phyloP scores from a whole-genome alignment of 2,888 invertebrate genomes.

The Ochropacha duplaris region DNA sequence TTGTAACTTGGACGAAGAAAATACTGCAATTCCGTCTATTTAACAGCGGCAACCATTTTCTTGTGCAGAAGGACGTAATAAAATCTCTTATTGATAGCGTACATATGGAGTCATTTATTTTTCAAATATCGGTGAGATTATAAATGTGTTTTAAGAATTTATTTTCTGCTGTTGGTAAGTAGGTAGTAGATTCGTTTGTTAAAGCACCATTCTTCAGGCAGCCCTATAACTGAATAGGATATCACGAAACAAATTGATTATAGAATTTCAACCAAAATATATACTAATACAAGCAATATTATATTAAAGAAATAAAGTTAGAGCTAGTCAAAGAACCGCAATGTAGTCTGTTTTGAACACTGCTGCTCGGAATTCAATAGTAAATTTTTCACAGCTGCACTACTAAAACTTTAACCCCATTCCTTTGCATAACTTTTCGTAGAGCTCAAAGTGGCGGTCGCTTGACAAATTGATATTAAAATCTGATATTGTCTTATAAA shows the following conservation, averaged over 20 bases:
- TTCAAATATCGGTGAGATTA: no score
- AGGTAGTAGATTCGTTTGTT: no score
- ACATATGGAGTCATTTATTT: not conserved
- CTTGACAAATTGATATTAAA: not conserved
- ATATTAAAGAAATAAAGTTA: not conserved
- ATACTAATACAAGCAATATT: no score
- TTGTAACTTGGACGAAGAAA: conserved; percentile 4
- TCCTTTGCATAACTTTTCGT: not conserved
- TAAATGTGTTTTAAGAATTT: no score
- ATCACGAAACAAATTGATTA: no score
- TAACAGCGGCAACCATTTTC: not conserved
- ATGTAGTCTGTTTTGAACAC: not conserved
- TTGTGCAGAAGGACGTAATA: not conserved
- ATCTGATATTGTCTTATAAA: not conserved
- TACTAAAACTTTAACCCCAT: not conserved
- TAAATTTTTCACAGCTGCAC: not conserved
- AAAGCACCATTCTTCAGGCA: no score
- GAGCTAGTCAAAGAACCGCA: not conserved
- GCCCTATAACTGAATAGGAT: no score
- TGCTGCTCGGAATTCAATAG: not conserved
- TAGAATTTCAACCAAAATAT: no score
- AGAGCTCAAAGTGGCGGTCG: not conserved
- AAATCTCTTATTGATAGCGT: not conserved
- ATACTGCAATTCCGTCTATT: not conserved
- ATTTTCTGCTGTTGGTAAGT: no score